Base-by-base conservation (phyloP, 2,888 invertebrate species). In the Ichneumoninae sp. region DNA sequence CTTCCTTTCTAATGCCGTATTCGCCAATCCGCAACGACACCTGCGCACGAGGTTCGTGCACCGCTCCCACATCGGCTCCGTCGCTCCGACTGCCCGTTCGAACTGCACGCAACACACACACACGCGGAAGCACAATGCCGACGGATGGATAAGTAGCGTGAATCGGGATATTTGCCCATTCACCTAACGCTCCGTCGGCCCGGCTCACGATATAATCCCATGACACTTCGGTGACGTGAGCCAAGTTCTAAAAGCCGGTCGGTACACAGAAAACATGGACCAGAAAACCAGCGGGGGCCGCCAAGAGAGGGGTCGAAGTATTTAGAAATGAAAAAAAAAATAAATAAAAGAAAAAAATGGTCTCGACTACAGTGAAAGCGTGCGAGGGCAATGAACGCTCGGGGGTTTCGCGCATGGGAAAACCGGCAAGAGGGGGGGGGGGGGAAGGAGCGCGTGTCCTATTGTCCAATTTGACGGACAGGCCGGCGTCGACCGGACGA, bases 381-480 rank as follows among this genome's bases (percentile, higher is more conserved):
- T 44, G 40, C 52, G 78, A 66, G 54, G 68, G 68, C 74, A 77
- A 69, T 47, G 77, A 77, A 69, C 57, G 30, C 71, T 70, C 26
- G 50, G 80, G 57, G 60, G 22, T 60, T 60, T 30, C 68, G 60
- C 26, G 36, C 44, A 44, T 65, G 69, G 60, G 62, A 75, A 60
- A 68, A 40, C 13, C 26, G 3, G 26, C 3, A 33, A 71, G 68
- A 69, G 36, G 36, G 71, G 22, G 65, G 79, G 44, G 76, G 36
- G 57, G 79, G 40, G 72, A 47, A 71, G 60, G 47, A 84, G 83
- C 89, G 88, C 89, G 89, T 90, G 90, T 85, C 86, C 88, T 84
- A 88, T 90, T 90, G 89, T 90, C 72, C 75, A 81, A 50, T 83
- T 86, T 83, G 86, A 87, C 83, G 81, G 85, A 87, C 86, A 84